Evolutionary conservation across 2,888 invertebrate species (phyloP).

Genomic region (Mythimna loreyi): DNA sequence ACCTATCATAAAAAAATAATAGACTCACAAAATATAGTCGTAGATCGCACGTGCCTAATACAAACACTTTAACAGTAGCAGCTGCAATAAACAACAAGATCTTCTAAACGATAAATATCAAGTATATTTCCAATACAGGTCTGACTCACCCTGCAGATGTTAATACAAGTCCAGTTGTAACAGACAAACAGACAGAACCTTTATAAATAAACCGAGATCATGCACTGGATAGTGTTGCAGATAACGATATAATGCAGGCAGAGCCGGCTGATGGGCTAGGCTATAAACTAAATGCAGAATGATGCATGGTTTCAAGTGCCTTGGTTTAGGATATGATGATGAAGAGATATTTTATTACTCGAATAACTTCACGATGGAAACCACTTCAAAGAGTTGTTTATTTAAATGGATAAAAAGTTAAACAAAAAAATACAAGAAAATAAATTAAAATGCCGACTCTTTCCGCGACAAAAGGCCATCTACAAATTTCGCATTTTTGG

Average conservation of each 20-base stretch:
- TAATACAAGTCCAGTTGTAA: constrained; percentile 28
- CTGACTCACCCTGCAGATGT: constrained; percentile 51
- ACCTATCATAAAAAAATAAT: no score
- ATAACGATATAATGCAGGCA: constrained; percentile 36
- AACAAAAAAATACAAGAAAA: no score
- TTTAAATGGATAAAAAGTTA: no score
- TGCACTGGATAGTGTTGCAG: constrained; percentile 36
- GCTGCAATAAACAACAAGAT: constrained; percentile 22
- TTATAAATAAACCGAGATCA: constrained; percentile 53
- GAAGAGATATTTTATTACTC: not conserved
- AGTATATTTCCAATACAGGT: constrained; percentile 37
- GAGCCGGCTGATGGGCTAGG: constrained; percentile 31
- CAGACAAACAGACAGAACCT: constrained; percentile 39
- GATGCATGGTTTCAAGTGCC: constrained; percentile 45
- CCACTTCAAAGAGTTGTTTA: not conserved
- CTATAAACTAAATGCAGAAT: constrained; percentile 41
- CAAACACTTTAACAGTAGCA: constrained; percentile 1
- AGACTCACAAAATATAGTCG: not conserved
- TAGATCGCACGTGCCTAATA: not conserved
- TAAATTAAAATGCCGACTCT: no score
- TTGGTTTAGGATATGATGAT: not conserved
- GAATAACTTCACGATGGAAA: not conserved
- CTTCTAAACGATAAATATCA: constrained; percentile 32
- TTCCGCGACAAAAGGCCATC: no score
- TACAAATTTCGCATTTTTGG: no score